Evolutionary conservation across 2,888 invertebrate species (phyloP).

Genomic region (Leptinotarsa peninsularis): DNA sequence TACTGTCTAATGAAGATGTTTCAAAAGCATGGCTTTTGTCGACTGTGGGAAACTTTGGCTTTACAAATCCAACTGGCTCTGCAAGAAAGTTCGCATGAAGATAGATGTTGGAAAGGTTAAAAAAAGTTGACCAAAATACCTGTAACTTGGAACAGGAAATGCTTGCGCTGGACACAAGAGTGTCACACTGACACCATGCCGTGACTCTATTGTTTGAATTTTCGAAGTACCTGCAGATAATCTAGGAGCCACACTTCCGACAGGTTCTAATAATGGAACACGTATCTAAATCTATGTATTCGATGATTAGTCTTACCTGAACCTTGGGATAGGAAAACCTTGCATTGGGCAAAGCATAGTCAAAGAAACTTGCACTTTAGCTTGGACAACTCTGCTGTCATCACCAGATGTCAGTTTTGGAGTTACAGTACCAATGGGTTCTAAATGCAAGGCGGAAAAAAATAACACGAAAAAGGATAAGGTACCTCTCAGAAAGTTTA

Average conservation of each 20-base stretch:
- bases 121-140: slow-evolving; percentile 67
- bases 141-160: slow-evolving; percentile 79
- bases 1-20: slow-evolving; percentile 66
- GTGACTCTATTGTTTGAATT: slow-evolving; percentile 55
- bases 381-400: slow-evolving; percentile 55
- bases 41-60: slow-evolving; percentile 74
- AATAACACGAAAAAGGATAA: slow-evolving; percentile 65
- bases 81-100: slow-evolving; percentile 46
- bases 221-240: slow-evolving; percentile 59
- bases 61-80: slow-evolving; percentile 73
- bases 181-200: slow-evolving; percentile 62
- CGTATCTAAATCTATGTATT: neutral
- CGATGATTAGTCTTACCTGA: slow-evolving; percentile 69
- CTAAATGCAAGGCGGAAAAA: slow-evolving; percentile 62
- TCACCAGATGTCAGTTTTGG: slow-evolving; percentile 70
- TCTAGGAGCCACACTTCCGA: slow-evolving; percentile 70
- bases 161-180: slow-evolving; percentile 74
- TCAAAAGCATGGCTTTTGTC: slow-evolving; percentile 76
- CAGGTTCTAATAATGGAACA: slow-evolving; percentile 66
- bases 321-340: slow-evolving; percentile 78
- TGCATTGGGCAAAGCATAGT: slow-evolving; percentile 76
- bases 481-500: slow-evolving; percentile 66
- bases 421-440: slow-evolving; percentile 82
- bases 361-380: slow-evolving; percentile 61
- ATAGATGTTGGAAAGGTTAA: neutral